Base-by-base conservation (phyloP, 1,140 invertebrate genomes). In the Drosophila insularis region DNA sequence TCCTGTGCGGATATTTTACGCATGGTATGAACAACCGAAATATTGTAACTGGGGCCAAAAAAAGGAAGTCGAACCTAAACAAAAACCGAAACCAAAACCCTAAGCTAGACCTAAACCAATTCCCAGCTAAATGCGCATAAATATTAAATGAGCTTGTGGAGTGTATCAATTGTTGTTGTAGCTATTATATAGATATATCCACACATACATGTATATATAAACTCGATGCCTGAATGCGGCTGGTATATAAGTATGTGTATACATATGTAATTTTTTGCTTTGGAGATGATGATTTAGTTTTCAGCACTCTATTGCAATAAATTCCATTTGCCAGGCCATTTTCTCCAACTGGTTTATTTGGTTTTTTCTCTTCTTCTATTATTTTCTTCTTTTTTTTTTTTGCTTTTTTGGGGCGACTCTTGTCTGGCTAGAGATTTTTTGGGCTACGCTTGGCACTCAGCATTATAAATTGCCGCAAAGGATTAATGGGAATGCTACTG, bases 221-320 rank as follows among this genome's bases (percentile, higher is more conserved):
- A n/a, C 37, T 14, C 19, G 17, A 31, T 43, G 61, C 27, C 23
- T 63, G 37, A 40, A 19, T 66, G 63, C 63, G 23, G 23, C 53
- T 66, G 37, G 14, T 64, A 56, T 31, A 32, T 23, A 5, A 13
- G 27, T 63, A 23, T 14, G 17, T 55, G 19, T 53, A 37, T 64
- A 1, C 27, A 43, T 43, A 43, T 43, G 17, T 46, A 46, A n/a
- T 23, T 50, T 62, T 17, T 59, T 14, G 6, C 31, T 74, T 68
- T 39, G 63, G 63, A 75, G 77, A 79, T 79, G 77, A 78, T 79
- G 70, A 79, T 79, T 79, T 79, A 79, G 77, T 79, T 79, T 79
- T 78, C 70, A 74, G 77, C 77, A 79, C 77, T 79, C 76, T 77
- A 79, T 79, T 79, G 77, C 77, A 79, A 79, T 79, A 79, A 79